Percentiles rank a stretch among this genome's conserved stretches.
Conservation (phyloP, 2,797 vertebrate species). For the Diceros bicornis region DNA sequence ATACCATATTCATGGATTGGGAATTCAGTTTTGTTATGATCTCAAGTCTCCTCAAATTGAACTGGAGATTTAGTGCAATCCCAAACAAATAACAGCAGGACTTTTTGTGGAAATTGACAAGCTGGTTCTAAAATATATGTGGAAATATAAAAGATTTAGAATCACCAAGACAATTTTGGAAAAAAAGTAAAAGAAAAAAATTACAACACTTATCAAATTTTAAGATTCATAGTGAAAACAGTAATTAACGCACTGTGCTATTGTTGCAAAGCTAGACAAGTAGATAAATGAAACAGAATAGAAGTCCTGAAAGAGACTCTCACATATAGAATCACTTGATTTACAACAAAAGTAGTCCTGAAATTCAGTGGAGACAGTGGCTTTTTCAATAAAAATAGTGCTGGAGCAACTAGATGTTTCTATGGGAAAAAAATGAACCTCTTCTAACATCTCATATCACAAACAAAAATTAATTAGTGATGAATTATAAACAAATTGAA, state of each 20-base stretch:
- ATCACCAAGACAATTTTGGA: background rate
- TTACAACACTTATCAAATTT: background rate
- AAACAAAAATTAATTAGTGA: background rate
- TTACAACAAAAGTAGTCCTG: background rate
- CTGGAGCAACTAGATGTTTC: background rate
- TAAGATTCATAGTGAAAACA: background rate
- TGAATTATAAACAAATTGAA: background rate
- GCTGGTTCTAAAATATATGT: background rate
- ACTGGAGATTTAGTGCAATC: background rate
- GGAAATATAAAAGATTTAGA: background rate
- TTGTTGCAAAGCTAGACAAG: background rate
- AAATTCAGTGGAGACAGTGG: background rate
- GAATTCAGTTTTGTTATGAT: background rate
- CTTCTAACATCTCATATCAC: background rate
- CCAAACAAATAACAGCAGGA: background rate
- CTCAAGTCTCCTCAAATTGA: background rate
- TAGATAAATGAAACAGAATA: background rate
- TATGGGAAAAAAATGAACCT: background rate
- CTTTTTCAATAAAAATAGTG: background rate
- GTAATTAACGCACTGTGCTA: background rate
- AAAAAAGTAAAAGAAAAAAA: background rate
- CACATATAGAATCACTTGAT: too few species aligned
- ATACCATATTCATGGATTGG: background rate
- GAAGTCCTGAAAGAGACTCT: background rate
- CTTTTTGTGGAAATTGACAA: background rate